phyloP scores from a whole-genome alignment of 2,888 invertebrate genomes.

The Diaprepes abbreviatus region DNA sequence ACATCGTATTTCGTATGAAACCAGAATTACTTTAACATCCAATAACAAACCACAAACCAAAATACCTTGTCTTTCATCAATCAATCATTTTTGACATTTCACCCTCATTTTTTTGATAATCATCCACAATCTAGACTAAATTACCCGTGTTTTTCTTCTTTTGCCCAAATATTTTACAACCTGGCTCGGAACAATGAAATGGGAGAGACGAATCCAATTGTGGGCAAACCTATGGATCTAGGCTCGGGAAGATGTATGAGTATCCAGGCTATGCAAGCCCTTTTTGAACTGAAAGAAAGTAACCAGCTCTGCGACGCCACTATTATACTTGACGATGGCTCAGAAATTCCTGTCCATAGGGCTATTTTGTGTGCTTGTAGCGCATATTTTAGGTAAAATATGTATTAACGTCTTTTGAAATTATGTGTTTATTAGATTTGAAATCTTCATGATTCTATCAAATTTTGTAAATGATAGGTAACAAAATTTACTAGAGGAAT shows the following conservation, averaged over 20 bases:
- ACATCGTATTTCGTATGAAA: too few species aligned
- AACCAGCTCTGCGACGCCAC: conserved; percentile 91
- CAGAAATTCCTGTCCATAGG: conserved; percentile 87
- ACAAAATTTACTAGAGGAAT: too few species aligned
- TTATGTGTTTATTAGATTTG: too few species aligned
- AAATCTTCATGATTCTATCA: too few species aligned
- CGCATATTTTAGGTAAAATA: conserved; percentile 88
- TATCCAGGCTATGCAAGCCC: conserved; percentile 85
- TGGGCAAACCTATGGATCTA: conserved; percentile 61
- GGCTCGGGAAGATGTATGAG: conserved; percentile 79
- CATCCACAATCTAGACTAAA: conserved; percentile 43
- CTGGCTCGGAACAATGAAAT: conserved; percentile 61
- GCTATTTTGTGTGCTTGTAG: conserved; percentile 90
- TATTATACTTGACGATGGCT: conserved; percentile 85
- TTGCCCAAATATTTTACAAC: conserved; percentile 48
- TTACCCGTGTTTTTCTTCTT: conserved; percentile 47
- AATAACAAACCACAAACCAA: conserved; percentile 11
- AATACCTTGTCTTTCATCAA: conserved; percentile 15
- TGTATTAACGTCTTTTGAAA: too few species aligned
- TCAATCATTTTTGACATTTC: conserved; percentile 48
- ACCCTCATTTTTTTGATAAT: conserved; percentile 41
- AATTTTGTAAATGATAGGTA: too few species aligned
- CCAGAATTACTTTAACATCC: too few species aligned
- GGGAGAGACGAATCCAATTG: conserved; percentile 59
- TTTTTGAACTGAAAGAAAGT: conserved; percentile 86